These are phyloP conservation scores for Anguilla obscura DNA, from an alignment of 2,797 vertebrate species.

Conservation along the genomic window DNA sequence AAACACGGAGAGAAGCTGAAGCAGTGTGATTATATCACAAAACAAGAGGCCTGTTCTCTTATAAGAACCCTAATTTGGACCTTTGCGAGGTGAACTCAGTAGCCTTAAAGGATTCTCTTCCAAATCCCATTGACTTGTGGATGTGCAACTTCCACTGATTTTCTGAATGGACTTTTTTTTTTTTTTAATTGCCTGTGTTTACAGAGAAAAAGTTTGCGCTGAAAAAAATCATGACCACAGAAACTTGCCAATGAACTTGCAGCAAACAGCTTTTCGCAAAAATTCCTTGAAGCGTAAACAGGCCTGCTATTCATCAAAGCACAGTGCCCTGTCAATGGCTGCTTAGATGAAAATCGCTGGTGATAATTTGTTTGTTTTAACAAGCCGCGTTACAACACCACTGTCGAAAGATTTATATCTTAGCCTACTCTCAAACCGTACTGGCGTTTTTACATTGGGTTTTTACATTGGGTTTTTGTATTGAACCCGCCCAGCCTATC, in stretches of 20 bases:
- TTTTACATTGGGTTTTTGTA: neutral
- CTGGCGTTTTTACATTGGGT: too few species aligned
- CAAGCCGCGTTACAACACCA: neutral
- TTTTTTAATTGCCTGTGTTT: neutral
- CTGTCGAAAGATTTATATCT: neutral
- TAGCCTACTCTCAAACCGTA: neutral
- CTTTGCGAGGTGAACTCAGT: neutral
- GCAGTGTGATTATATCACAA: neutral
- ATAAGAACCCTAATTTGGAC: neutral
- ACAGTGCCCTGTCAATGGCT: neutral
- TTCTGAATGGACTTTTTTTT: neutral
- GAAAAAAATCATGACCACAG: neutral
- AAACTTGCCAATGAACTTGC: neutral
- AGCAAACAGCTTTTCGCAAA: neutral
- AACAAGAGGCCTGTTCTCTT: neutral
- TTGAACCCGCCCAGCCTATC: neutral
- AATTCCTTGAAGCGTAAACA: neutral
- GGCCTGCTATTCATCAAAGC: neutral
- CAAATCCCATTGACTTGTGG: neutral
- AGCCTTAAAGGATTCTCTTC: neutral
- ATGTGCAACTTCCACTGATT: neutral
- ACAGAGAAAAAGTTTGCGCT: neutral
- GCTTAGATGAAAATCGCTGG: neutral
- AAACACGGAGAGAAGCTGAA: neutral
- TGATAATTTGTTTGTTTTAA: too few species aligned